Evolutionary conservation across 2,113 vertebrate species (phyloP).

Genomic region (Pipa parva): DNA sequence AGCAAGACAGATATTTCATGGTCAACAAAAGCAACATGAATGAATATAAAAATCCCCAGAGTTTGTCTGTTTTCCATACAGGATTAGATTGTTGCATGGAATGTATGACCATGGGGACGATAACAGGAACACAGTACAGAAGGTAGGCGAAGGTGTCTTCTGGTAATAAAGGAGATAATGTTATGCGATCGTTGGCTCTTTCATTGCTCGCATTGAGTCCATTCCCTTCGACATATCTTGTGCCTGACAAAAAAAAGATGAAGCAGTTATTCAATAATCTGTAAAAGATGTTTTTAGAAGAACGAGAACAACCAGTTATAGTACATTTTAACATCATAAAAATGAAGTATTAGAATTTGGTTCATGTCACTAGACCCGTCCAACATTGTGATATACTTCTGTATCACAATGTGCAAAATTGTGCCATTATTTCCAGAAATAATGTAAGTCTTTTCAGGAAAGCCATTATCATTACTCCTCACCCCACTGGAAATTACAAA

Average conservation of each 20-base stretch:
- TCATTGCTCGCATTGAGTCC: not conserved
- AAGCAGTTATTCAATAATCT: not conserved
- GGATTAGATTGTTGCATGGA: conserved; percentile 15
- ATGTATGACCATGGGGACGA: conserved; percentile 17
- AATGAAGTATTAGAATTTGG: not conserved
- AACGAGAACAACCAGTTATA: too few species aligned
- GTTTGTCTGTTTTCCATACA: conserved; percentile 17
- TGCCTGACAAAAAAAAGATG: conserved; percentile 4
- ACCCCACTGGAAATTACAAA: too few species aligned
- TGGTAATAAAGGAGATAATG: not conserved
- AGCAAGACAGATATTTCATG: conserved; percentile 23
- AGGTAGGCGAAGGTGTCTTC: conserved; percentile 1
- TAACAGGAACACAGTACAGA: conserved; percentile 21
- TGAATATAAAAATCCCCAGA: conserved; percentile 33
- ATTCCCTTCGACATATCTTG: not conserved
- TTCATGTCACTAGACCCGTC: too few species aligned
- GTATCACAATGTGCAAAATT: too few species aligned
- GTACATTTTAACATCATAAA: not conserved
- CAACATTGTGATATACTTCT: too few species aligned
- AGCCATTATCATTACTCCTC: too few species aligned
- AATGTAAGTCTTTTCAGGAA: too few species aligned
- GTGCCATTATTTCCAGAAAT: too few species aligned
- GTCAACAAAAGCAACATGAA: conserved; percentile 5
- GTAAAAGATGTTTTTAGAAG: too few species aligned
- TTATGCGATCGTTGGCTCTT: not conserved